Evolutionary conservation across 2,113 vertebrate species (phyloP).

Genomic region (Fulica atra): DNA sequence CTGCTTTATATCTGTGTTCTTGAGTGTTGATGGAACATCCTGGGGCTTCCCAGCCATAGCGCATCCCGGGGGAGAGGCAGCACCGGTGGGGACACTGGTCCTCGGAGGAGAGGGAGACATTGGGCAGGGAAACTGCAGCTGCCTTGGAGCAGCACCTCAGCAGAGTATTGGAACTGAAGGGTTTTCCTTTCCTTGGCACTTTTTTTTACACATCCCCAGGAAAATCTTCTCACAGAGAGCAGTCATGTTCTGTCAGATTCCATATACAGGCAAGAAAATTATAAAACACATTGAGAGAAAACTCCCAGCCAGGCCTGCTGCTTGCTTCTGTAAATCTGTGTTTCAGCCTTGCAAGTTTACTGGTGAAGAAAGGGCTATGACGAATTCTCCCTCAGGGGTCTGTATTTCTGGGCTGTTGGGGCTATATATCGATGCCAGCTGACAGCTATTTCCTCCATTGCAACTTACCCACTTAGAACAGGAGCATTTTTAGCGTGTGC

Average conservation of each 20-base stretch:
- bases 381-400: neutral
- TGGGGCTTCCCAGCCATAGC: neutral
- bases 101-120: neutral
- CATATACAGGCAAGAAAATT: neutral
- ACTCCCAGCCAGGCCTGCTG: neutral
- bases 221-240: neutral
- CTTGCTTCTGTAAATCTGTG: neutral
- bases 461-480: neutral
- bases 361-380: neutral
- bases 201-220: neutral
- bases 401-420: neutral
- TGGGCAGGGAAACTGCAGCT: neutral
- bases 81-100: neutral
- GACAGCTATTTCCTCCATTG: conserved; percentile 1
- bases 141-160: neutral
- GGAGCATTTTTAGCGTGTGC: neutral
- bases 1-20: neutral
- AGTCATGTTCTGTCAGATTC: neutral
- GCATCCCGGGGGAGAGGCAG: neutral
- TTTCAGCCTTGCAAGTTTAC: neutral
- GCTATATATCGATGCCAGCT: neutral
- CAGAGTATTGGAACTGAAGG: neutral
- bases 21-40: neutral
- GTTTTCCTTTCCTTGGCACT: neutral
- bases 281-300: neutral